phyloP scores from a whole-genome alignment of 1,140 invertebrate genomes.

The Homalodisca vitripennis region DNA sequence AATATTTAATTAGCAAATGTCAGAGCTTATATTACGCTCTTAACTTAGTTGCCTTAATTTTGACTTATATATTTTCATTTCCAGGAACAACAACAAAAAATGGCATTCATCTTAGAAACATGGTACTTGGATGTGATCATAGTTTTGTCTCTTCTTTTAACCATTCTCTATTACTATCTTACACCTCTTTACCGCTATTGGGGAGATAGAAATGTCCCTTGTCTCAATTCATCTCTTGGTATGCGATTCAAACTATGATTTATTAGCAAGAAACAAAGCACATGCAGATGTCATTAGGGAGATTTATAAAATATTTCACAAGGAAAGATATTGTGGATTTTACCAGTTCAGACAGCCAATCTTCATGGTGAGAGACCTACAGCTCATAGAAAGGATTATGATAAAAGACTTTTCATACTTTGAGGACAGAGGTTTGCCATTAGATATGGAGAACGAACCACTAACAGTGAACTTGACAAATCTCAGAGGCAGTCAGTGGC shows the following conservation, averaged over 20 bases:
- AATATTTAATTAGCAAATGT: too few species aligned
- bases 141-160: too few species aligned
- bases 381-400: slow-evolving; percentile 43
- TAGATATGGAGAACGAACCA: slow-evolving; percentile 39
- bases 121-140: too few species aligned
- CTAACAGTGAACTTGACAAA: slow-evolving; percentile 1
- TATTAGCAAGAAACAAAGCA: background rate
- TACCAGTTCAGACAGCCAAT: slow-evolving; percentile 39
- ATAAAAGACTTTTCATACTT: slow-evolving; percentile 48
- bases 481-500: slow-evolving; percentile 32
- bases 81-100: too few species aligned
- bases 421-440: slow-evolving; percentile 29
- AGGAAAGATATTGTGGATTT: slow-evolving; percentile 39
- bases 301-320: too few species aligned
- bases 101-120: too few species aligned
- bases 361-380: slow-evolving; percentile 44
- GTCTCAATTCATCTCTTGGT: slow-evolving; percentile 42
- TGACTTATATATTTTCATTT: too few species aligned
- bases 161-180: slow-evolving; percentile 36
- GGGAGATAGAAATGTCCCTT: slow-evolving; percentile 47
- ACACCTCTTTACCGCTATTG: slow-evolving; percentile 48
- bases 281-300: too few species aligned
- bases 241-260: slow-evolving; percentile 43
- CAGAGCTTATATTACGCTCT: too few species aligned
- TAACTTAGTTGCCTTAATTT: too few species aligned